A percentile compares a stretch with the other conserved stretches of the same genome.
These are phyloP conservation scores for Tachina lurida DNA, from an alignment of 2,888 invertebrate genomes.

Conservation along the genomic window DNA sequence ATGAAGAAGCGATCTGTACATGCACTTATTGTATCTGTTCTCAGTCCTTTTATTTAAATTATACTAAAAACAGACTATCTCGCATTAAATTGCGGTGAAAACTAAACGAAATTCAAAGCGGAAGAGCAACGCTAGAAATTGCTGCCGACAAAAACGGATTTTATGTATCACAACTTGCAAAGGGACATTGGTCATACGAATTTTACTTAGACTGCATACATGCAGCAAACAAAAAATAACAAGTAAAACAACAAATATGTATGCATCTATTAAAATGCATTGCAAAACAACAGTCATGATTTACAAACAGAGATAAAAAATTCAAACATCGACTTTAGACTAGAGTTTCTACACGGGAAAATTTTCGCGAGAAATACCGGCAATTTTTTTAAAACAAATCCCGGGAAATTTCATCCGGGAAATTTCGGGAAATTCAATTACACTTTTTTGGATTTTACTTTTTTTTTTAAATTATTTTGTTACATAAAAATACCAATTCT, in stretches of 20 bases:
- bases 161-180: neutral
- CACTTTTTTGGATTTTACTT: no score
- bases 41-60: neutral
- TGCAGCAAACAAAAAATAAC: constrained; percentile 18
- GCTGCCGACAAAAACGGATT: constrained; percentile 12
- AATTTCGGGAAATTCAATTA: no score
- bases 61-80: neutral
- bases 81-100: neutral
- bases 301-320: constrained; percentile 50
- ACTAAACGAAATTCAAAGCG: constrained; percentile 12
- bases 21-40: neutral
- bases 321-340: constrained; percentile 40
- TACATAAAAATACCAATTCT: no score
- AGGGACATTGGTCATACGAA: constrained; percentile 34
- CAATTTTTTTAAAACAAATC: no score
- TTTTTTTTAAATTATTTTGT: no score
- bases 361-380: no score
- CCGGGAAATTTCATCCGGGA: no score
- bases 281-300: constrained; percentile 46
- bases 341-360: neutral
- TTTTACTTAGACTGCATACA: constrained; percentile 26
- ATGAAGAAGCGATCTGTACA: neutral
- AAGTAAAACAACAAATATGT: neutral
- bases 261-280: constrained; percentile 39
- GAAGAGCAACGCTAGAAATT: constrained; percentile 10